Base-by-base conservation (phyloP, 1,140 invertebrate genomes). In the Pogonognathellus flavescens region DNA sequence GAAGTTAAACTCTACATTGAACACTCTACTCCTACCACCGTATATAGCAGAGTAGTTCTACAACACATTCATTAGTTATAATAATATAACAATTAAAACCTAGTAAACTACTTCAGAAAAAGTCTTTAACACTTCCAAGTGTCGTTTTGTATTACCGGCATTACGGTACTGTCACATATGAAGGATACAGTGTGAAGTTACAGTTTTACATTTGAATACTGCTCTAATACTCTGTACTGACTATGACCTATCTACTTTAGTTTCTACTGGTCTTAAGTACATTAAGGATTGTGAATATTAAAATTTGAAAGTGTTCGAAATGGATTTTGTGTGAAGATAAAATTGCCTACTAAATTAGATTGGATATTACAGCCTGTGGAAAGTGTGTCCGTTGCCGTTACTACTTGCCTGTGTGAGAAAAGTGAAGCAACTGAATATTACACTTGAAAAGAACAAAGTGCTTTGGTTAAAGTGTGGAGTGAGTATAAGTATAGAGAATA, bases 331-430 rank as follows among this genome's bases (percentile, higher is more conserved):
- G 66, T 70, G 22, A 25, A 70, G 66, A 70, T 70, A 41, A 41
- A 16, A 41, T 41, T 41, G 22, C 10, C 11, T 57, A 57, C 53
- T 25, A 70, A 31, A 11, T 8, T 62, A n/a, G 14, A 62, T 62
- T 62, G 59, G 16, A 62, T 9, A 18, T n/a, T 62, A 20, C 1
- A 9, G 41, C 2, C 16, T 76, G 70, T 50, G 70, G 25, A 49
- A 76, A 76, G 70, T 76, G 59, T 62, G 70, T 76, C 70, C 70
- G 70, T 76, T 76, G n/a, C n/a, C n/a, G n/a, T n/a, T n/a, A n/a
- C n/a, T n/a, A 70, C n/a, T 62, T 41, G 41, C 9, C n/a, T 76
- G 22, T 8, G 7, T 49, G 14, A 7, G 10, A 8, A 72, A 10
- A 18, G 9, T 2, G 53, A 3, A 57, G 11, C 1, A 13, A 57